phyloP scores from a whole-genome alignment of 2,888 invertebrate species.

The Drosophila diplacantha region DNA sequence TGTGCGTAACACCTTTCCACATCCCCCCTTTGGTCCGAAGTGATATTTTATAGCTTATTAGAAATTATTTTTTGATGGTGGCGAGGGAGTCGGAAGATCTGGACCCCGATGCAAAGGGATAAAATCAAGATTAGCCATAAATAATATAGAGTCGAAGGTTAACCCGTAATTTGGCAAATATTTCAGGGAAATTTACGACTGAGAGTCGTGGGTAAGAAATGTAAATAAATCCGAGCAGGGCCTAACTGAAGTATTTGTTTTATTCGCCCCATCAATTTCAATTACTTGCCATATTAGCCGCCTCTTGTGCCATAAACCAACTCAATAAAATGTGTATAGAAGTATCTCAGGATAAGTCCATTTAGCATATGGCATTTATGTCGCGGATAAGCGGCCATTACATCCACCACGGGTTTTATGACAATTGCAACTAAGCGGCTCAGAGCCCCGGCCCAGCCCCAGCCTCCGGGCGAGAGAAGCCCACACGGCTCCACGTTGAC shows the following conservation, averaged over 20 bases:
- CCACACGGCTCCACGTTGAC: constrained; percentile 31
- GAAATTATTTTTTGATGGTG: constrained; percentile 53
- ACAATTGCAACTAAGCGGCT: constrained; percentile 68
- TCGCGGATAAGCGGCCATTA: constrained; percentile 68
- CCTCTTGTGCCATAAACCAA: constrained; percentile 32
- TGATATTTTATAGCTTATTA: constrained; percentile 72
- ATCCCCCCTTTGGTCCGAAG: constrained; percentile 30
- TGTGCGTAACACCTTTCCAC: constrained; percentile 56
- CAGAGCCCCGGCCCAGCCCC: constrained; percentile 14
- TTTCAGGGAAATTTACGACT: constrained; percentile 2
- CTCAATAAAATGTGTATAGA: constrained; percentile 15
- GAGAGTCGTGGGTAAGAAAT: neutral
- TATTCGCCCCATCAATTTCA: constrained; percentile 47
- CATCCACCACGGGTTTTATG: constrained; percentile 54
- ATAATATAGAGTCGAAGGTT: constrained; percentile 37
- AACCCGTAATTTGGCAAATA: constrained; percentile 59
- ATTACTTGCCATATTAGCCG: constrained; percentile 49
- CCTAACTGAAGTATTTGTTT: constrained; percentile 1
- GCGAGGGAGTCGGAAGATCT: constrained; percentile 10
- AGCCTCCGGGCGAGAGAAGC: constrained; percentile 13
- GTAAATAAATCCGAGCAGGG: neutral
- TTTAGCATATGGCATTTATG: constrained; percentile 67
- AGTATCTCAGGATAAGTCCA: constrained; percentile 52
- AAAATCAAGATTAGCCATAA: constrained; percentile 41
- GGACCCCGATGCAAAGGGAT: constrained; percentile 36